Conservation (phyloP, 2,113 vertebrate species). For the Delphinapterus leucas region DNA sequence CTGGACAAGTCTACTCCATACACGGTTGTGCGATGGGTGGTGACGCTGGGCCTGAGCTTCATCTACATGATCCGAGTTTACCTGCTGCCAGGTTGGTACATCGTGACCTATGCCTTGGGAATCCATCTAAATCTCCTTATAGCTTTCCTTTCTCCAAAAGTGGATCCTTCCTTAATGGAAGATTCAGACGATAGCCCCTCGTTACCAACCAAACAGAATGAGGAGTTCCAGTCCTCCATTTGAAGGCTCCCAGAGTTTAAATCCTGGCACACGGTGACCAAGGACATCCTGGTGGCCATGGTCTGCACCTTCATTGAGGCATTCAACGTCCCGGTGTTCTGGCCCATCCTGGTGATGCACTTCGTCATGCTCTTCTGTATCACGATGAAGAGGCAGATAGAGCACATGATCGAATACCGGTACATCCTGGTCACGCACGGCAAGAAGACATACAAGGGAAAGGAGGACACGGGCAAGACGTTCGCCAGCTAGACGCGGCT, state of each 20-base stretch:
- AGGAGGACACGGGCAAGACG: constrained; percentile 94
- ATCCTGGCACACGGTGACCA: constrained; percentile 98
- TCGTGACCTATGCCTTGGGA: constrained; percentile 89
- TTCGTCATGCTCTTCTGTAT: constrained; percentile 99
- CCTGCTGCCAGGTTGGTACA: constrained; percentile 94
- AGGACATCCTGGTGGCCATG: constrained; percentile 97
- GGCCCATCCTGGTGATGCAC: constrained; percentile 99
- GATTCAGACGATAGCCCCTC: constrained; percentile 96
- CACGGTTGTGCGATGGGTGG: constrained; percentile 92
- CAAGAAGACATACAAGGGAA: constrained; percentile 99
- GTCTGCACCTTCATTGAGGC: constrained; percentile 98
- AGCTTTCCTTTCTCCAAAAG: constrained; percentile 90
- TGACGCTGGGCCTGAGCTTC: constrained; percentile 91
- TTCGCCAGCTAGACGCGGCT: constrained; percentile 94
- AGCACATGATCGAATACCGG: constrained; percentile 99
- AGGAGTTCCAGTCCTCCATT: constrained; percentile 99
- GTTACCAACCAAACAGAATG: constrained; percentile 97
- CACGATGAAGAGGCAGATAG: constrained; percentile 99
- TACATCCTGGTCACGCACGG: constrained; percentile 99
- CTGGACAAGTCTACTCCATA: constrained; percentile 98
- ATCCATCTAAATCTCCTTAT: constrained; percentile 91
- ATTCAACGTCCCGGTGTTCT: constrained; percentile 98
- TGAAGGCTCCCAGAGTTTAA: constrained; percentile 98
- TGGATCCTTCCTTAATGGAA: constrained; percentile 89
- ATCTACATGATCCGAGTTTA: constrained; percentile 99